Evolutionary conservation across 2,888 invertebrate genomes (phyloP).

Genomic region (Clanis bilineata): DNA sequence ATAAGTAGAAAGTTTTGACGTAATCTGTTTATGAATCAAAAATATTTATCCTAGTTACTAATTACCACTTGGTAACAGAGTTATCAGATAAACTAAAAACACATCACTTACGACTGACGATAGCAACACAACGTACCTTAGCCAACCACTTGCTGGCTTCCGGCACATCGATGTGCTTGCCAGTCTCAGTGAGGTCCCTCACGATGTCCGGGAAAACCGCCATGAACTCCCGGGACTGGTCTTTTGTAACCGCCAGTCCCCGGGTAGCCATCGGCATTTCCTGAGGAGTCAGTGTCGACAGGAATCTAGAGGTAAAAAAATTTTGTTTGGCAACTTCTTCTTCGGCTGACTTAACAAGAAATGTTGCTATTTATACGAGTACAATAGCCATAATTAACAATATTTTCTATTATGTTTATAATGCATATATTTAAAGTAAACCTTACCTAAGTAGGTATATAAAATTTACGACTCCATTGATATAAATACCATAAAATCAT

Average conservation of each 20-base stretch:
- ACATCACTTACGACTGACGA: constrained; percentile 50
- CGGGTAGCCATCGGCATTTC: constrained; percentile 83
- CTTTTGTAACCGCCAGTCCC: constrained; percentile 86
- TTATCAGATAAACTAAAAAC: constrained; percentile 21
- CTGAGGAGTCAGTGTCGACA: constrained; percentile 84
- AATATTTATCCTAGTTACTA: constrained; percentile 25
- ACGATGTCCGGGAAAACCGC: constrained; percentile 94
- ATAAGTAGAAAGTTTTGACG: too few species aligned
- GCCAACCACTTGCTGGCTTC: constrained; percentile 91
- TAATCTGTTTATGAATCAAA: too few species aligned
- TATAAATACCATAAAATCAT: too few species aligned
- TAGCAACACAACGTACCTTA: constrained; percentile 81
- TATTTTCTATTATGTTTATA: neutral
- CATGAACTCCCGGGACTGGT: constrained; percentile 94
- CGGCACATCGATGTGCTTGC: constrained; percentile 88
- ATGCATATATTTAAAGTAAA: neutral
- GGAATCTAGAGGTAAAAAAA: constrained; percentile 66
- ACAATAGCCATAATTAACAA: neutral
- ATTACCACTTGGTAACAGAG: constrained; percentile 12
- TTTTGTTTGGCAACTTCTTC: constrained; percentile 14
- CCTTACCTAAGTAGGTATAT: too few species aligned
- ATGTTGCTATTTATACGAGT: neutral
- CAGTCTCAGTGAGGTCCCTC: constrained; percentile 89
- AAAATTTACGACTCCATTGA: too few species aligned
- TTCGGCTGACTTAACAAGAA: constrained; percentile 5